Percentiles rank a stretch among this genome's conserved stretches.
Conservation (phyloP, 2,113 vertebrate species). For the Anguilla japonica region DNA sequence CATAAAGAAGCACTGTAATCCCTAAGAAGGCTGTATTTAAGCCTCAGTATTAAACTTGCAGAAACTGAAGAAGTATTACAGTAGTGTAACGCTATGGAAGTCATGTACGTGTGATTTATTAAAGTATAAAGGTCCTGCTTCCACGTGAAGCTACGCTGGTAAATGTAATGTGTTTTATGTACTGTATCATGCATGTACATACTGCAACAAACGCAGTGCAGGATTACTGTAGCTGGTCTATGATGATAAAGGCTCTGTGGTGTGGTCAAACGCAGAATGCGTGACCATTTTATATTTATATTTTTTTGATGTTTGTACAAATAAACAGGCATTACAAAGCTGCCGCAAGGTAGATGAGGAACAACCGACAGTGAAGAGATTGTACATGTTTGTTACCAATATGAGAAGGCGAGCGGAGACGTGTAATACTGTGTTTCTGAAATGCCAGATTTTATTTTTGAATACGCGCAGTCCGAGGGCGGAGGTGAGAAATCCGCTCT, state of each 20-base stretch:
- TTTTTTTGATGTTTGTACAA: neutral
- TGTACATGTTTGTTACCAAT: neutral
- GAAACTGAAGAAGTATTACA: neutral
- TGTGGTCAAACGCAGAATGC: neutral
- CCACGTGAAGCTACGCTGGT: neutral
- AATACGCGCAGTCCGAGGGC: neutral
- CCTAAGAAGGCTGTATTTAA: neutral
- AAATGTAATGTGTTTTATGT: neutral
- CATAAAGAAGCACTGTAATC: neutral
- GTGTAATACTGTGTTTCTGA: neutral
- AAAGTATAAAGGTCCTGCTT: neutral
- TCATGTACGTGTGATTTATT: neutral
- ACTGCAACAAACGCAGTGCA: neutral
- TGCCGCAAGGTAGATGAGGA: neutral
- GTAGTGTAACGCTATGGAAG: neutral
- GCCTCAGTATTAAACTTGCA: neutral
- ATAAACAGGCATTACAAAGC: neutral
- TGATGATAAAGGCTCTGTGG: neutral
- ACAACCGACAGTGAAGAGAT: neutral
- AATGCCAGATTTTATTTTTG: neutral
- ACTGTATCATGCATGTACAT: neutral
- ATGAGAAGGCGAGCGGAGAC: neutral
- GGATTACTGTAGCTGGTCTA: neutral
- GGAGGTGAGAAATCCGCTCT: neutral
- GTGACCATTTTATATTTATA: neutral